Conservation (phyloP, 2,888 invertebrate species). For the Stenichneumon culpator region DNA sequence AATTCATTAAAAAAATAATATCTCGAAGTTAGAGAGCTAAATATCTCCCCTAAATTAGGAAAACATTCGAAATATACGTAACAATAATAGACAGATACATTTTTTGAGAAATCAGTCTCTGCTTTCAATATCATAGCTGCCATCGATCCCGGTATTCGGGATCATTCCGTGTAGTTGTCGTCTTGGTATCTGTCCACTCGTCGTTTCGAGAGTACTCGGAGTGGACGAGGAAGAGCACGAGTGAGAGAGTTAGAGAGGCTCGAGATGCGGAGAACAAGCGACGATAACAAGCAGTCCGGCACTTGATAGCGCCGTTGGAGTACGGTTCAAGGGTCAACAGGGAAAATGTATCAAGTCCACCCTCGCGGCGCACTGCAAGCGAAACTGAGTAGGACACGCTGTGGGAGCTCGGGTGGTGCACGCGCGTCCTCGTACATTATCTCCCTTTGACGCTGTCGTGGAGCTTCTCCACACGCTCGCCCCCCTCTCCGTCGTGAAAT, state of each 20-base stretch:
- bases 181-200: background rate
- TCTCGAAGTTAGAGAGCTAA: background rate
- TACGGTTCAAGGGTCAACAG: constrained; percentile 62
- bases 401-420: constrained; percentile 19
- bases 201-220: constrained; percentile 19
- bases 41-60: background rate
- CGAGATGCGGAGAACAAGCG: constrained; percentile 52
- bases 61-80: background rate
- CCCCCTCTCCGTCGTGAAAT: constrained; percentile 51
- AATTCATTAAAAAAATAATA: too few relatives aligned
- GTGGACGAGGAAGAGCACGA: constrained; percentile 7
- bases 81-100: too few relatives aligned
- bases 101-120: too few relatives aligned
- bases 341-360: constrained; percentile 56
- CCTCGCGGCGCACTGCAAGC: constrained; percentile 14
- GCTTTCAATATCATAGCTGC: background rate
- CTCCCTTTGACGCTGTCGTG: constrained; percentile 66
- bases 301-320: constrained; percentile 61
- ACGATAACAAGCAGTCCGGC: constrained; percentile 61
- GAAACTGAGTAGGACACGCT: constrained; percentile 16
- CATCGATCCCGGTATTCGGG: background rate
- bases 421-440: constrained; percentile 61
- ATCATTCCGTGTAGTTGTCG: background rate
- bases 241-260: constrained; percentile 4
- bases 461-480: constrained; percentile 24